Evolutionary conservation across 2,797 vertebrate genomes (phyloP), one percentile per base, ranked within the genome.

Genomic region (Manis crassicaudata): DNA sequence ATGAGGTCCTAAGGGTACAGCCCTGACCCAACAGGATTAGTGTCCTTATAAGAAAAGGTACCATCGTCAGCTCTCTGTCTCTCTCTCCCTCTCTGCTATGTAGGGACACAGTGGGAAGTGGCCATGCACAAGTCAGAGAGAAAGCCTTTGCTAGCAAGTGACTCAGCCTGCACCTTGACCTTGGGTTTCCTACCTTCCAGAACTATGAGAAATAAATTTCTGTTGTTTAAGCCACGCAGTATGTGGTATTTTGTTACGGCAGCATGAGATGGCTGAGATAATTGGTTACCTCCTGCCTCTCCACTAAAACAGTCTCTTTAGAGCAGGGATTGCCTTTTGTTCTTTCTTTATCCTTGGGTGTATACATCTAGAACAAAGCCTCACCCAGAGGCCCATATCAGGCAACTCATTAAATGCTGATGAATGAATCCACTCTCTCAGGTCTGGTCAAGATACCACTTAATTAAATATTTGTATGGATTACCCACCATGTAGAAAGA

Each of bases 351-450:
- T 54, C 29, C 17, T 18, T 12, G 86, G 32, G 32, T 67, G n/a
- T 70, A 75, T 10, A 54, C 50, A 83, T 84, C 29, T 83, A 92
- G n/a, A 92, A 82, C 37, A 92, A 89, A 90, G 29, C 16, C 32
- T 94, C 18, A 27, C 46, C 46, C 46, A 46, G 46, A n/a, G 3
- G 20, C 27, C 46, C 63, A 75, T 29, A 56, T 43, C 60, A 94
- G n/a, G 73, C 37, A 86, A 80, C 10, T 85, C 40, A 77, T 23
- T 83, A 86, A 73, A 63, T 52, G 11, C 25, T 75, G 23, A 83
- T 76, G 58, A 88, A 95, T 77, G 62, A 96, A 93, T 94, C 46
- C 29, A 13, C 16, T 76, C 54, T 82, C 37, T 95, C 79, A 68
- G 75, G 50, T 90, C 56, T 73, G 56, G 29, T 75, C n/a, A 87